These are phyloP conservation scores for Meloe dianella DNA, from an alignment of 2,888 invertebrate species.

Conservation along the genomic window DNA sequence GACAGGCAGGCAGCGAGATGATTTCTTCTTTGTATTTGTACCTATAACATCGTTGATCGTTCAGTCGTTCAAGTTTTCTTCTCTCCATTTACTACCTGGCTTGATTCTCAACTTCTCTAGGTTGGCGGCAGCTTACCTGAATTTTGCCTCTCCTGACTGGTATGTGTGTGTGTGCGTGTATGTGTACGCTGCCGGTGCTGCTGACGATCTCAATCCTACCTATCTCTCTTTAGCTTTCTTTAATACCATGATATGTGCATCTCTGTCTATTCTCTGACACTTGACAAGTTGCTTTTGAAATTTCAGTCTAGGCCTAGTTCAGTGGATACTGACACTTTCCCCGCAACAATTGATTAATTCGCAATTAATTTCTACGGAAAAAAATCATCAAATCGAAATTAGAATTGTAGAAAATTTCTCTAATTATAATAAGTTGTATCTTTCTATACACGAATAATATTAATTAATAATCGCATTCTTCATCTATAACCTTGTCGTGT, in stretches of 20 bases:
- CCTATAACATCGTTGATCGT: conserved; percentile 8
- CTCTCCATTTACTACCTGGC: conserved; percentile 23
- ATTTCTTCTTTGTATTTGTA: conserved; percentile 18
- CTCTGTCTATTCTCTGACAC: conserved; percentile 55
- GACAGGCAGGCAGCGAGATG: conserved; percentile 11
- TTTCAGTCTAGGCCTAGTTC: conserved; percentile 56
- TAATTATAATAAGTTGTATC: conserved; percentile 12
- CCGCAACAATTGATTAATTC: neutral
- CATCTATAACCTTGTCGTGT: conserved; percentile 36
- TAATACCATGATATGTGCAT: conserved; percentile 33
- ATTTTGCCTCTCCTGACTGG: conserved; percentile 46
- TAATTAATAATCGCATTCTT: conserved; percentile 32
- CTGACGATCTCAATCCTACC: conserved; percentile 30
- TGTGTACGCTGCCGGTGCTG: neutral
- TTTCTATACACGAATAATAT: conserved; percentile 8
- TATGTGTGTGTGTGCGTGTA: too few relatives aligned
- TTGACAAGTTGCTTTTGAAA: conserved; percentile 61
- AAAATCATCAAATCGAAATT: neutral
- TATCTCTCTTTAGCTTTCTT: conserved; percentile 33
- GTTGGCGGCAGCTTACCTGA: conserved; percentile 49
- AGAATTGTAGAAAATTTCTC: neutral
- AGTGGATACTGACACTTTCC: conserved; percentile 41
- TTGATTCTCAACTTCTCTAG: neutral
- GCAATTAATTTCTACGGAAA: neutral
- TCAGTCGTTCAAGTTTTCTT: conserved; percentile 20